These are phyloP conservation scores for Dipodomys merriami DNA, from an alignment of 2,113 vertebrate genomes.

Conservation along the genomic window DNA sequence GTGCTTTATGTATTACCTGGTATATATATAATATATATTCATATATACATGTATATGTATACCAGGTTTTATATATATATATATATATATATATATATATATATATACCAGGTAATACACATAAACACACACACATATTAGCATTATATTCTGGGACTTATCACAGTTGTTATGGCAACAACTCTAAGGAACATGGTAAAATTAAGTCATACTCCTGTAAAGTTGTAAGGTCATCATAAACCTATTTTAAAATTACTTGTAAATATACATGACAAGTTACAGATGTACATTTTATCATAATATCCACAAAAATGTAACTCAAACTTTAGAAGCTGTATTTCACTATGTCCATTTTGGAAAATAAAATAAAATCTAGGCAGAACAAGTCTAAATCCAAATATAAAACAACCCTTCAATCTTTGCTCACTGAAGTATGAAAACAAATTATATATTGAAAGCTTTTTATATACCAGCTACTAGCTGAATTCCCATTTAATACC, in stretches of 20 bases:
- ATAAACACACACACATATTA: neutral
- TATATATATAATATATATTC: neutral
- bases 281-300: neutral
- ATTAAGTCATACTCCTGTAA: neutral
- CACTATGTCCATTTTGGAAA: neutral
- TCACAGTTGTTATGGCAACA: neutral
- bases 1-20: neutral
- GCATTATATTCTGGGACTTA: neutral
- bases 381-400: neutral
- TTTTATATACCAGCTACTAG: neutral
- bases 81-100: neutral
- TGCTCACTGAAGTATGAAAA: neutral
- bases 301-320: neutral
- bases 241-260: neutral
- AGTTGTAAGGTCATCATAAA: neutral
- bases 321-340: neutral
- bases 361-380: neutral
- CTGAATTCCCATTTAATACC: neutral
- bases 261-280: neutral
- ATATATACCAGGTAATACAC: neutral
- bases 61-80: neutral
- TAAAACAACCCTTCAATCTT: neutral
- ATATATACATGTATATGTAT: neutral
- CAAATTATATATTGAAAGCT: constrained; percentile 2
- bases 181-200: neutral